Base-by-base conservation (phyloP, 92 coral and sea anemone species). In the Siderastrea radians region DNA sequence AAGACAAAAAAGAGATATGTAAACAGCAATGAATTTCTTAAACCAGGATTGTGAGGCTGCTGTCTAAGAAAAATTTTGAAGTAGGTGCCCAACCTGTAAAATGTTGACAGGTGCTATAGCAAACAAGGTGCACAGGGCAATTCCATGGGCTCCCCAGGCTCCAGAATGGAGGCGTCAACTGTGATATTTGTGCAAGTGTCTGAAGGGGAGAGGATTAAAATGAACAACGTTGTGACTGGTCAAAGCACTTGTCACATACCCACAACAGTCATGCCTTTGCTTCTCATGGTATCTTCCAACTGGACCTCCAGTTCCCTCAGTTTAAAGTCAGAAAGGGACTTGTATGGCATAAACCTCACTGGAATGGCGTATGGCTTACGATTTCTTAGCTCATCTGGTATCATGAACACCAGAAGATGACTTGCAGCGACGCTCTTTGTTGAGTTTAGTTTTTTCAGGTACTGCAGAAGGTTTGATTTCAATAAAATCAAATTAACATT, bases 321-420 rank as follows among this genome's bases (percentile, higher is more conserved):
- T 57, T 85, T 90, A 8, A 84, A 26, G 50, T 90, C 93, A 26
- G 93, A 80, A 19, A 90, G 83, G 2, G 93, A 90, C n/a, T 76
- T 90, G 84, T 90, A 90, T 10, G 84, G 72, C 49, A 90, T n/a
- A 61, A 90, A 90, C 14, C 87, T 73, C 68, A 90, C 93, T 17
- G 93, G 93, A 58, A 90, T 85, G 14, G 93, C 93, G 80, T 90
- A 90, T 2, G 90, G 90, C 67, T 90, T 90, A 57, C 47, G 62
- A 59, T 90, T 90, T 49, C 90, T 59, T 12, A 51, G 52, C 58
- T 90, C 93, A 74, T 90, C 93, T 49, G 93, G 87, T 49, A 90
- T 90, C 90, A 90, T 90, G 59, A 90, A 90, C 5, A 90, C 78
- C 14, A 90, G 81, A 11, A 90, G 79, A 64, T 90, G 87, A 67